Base-by-base conservation (phyloP, 2,888 invertebrate species). In the Drosophila macrospina region DNA sequence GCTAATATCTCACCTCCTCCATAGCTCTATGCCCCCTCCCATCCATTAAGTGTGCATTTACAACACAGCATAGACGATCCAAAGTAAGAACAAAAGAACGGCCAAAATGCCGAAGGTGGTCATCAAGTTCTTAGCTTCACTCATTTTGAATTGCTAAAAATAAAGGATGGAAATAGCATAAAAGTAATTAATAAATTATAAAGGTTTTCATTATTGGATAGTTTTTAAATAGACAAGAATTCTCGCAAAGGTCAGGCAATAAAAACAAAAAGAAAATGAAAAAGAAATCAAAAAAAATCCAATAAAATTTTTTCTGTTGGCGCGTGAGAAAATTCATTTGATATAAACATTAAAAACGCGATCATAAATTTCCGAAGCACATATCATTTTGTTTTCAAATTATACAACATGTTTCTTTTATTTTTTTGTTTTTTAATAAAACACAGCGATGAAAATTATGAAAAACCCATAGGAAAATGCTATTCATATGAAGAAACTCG, bases 71-170 rank as follows among this genome's bases (percentile, higher is more conserved):
- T 95, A 95, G 69, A 95, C 93, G 39, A 95, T 92, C 94, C 95
- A 95, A 54, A 95, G 93, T 61, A 94, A 93, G 84, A 94, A 93
- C 59, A 95, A 93, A 39, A 95, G 93, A 42, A 94, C 92, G 82
- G 95, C 94, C 90, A 95, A 92, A 90, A 95, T 95, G 84, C 95
- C 91, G 90, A 95, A 95, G 78, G 95, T 95, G 89, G 95, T 94
- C 87, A 95, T 93, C 74, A 95, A 93, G 91, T 94, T 95, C 72
- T 93, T 93, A 67, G 95, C 94, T 93, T 95, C 95, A 84, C 80
- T 89, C 91, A 91, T 91, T 51, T 85, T 90, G 68, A 36, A 41
- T 48, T 47, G 37, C 80, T 80, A 60, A 34, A 71, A 70, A 67
- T 65, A 61, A 47, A 61, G 10, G 8, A 30, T 39, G 26, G 5